These are phyloP conservation scores for Phasia obesa DNA, from an alignment of 2,888 invertebrate genomes.

Conservation along the genomic window DNA sequence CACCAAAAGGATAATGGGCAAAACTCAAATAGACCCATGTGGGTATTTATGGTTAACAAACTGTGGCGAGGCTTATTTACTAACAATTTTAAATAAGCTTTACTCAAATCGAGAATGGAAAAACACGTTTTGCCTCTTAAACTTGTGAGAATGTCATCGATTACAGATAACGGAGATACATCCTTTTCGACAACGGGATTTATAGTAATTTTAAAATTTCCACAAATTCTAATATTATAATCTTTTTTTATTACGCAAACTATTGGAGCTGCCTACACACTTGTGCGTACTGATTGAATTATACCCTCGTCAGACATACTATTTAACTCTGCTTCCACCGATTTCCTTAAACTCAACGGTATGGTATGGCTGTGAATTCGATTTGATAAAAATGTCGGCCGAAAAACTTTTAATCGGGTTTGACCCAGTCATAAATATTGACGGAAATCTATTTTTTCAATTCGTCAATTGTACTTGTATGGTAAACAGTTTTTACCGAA, in stretches of 20 bases:
- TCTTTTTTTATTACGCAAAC: conserved; percentile 59
- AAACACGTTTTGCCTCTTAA: conserved; percentile 67
- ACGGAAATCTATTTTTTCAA: background rate
- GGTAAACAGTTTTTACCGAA: background rate
- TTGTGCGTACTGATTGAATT: conserved; percentile 48
- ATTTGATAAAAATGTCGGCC: background rate
- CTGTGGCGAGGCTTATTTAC: conserved; percentile 62
- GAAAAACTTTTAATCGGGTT: background rate
- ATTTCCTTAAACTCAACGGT: no score
- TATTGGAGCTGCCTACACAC: conserved; percentile 49
- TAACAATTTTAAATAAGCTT: conserved; percentile 65
- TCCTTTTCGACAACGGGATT: conserved; percentile 52
- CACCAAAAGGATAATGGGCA: conserved; percentile 19
- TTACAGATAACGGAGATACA: conserved; percentile 54
- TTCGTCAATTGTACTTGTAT: background rate
- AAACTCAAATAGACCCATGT: conserved; percentile 55
- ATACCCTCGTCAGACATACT: conserved; percentile 43
- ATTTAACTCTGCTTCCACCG: conserved; percentile 40
- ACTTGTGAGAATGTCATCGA: conserved; percentile 52
- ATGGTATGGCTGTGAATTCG: background rate
- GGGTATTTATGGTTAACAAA: conserved; percentile 72
- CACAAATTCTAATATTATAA: conserved; percentile 47
- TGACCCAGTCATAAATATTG: background rate
- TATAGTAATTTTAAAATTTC: conserved; percentile 61
- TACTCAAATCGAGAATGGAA: conserved; percentile 60